Conservation (phyloP, 2,888 invertebrate genomes). For the Trissonchulus sp. region DNA sequence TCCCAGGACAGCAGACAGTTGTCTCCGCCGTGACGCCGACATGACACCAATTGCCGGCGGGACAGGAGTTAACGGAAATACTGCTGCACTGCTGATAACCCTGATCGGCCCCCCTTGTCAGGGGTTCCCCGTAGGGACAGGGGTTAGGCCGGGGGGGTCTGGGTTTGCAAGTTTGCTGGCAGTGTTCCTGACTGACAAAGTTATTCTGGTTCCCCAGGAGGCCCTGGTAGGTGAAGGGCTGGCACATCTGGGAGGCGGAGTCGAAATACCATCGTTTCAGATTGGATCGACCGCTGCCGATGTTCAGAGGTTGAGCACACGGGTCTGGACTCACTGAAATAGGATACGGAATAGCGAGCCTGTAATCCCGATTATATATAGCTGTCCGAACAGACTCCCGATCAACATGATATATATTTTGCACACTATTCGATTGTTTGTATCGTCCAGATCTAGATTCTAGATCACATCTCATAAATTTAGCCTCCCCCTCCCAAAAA, state of each 20-base stretch:
- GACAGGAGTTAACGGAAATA: constrained; percentile 38
- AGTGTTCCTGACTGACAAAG: constrained; percentile 47
- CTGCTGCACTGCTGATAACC: constrained; percentile 34
- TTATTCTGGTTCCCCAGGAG: constrained; percentile 47
- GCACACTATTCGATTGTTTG: too few species aligned
- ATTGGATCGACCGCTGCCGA: background rate
- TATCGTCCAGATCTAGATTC: too few species aligned
- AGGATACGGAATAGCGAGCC: too few species aligned
- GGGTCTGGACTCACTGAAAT: constrained; percentile 14
- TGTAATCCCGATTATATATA: too few species aligned
- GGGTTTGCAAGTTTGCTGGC: constrained; percentile 30
- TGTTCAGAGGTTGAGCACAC: constrained; percentile 23
- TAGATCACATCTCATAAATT: too few species aligned
- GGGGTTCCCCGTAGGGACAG: constrained; percentile 44
- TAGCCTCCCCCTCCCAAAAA: too few species aligned
- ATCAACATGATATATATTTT: too few species aligned
- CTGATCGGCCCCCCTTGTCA: constrained; percentile 26
- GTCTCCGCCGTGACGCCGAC: constrained; percentile 27
- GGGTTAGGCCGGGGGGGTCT: constrained; percentile 36
- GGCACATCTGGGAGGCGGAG: constrained; percentile 40
- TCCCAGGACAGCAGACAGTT: constrained; percentile 28
- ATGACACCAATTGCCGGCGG: constrained; percentile 33
- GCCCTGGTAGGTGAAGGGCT: constrained; percentile 45
- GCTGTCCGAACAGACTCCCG: too few species aligned
- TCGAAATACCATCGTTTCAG: constrained; percentile 44